Evolutionary conservation across 1,140 invertebrate species (phyloP).

Genomic region (Calephelis nemesis): DNA sequence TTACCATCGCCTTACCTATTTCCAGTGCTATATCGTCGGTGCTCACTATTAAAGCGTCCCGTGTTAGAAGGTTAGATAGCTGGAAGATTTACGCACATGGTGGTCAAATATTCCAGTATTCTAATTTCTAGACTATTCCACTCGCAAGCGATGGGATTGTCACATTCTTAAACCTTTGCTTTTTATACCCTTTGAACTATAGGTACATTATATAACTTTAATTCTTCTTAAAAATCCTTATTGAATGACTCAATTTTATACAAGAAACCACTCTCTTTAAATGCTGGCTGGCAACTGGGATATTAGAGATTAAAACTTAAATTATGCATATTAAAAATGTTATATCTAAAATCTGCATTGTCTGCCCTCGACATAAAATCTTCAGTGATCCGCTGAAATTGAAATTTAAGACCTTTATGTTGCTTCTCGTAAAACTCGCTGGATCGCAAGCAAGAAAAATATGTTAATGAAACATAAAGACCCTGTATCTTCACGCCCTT

Average conservation of each 20-base stretch:
- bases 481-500: not conserved
- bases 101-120: too few species aligned
- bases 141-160: too few species aligned
- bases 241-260: slow-evolving; percentile 1
- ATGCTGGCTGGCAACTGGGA: not conserved
- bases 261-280: not conserved
- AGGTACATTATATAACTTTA: not conserved
- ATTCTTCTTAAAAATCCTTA: not conserved
- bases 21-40: too few species aligned
- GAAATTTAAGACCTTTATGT: slow-evolving; percentile 60
- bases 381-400: slow-evolving; percentile 55
- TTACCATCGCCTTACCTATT: too few species aligned
- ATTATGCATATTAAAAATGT: slow-evolving; percentile 24
- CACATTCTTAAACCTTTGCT: too few species aligned
- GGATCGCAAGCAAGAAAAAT: not conserved
- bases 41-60: too few species aligned
- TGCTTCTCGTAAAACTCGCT: slow-evolving; percentile 37
- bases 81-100: too few species aligned
- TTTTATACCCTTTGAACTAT: not conserved
- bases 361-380: slow-evolving; percentile 29
- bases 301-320: slow-evolving; percentile 19
- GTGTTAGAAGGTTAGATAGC: too few species aligned
- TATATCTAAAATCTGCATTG: slow-evolving; percentile 31
- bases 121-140: too few species aligned
- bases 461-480: not conserved